These are phyloP conservation scores for Tor tambroides DNA, from an alignment of 2,113 vertebrate genomes.

Conservation along the genomic window DNA sequence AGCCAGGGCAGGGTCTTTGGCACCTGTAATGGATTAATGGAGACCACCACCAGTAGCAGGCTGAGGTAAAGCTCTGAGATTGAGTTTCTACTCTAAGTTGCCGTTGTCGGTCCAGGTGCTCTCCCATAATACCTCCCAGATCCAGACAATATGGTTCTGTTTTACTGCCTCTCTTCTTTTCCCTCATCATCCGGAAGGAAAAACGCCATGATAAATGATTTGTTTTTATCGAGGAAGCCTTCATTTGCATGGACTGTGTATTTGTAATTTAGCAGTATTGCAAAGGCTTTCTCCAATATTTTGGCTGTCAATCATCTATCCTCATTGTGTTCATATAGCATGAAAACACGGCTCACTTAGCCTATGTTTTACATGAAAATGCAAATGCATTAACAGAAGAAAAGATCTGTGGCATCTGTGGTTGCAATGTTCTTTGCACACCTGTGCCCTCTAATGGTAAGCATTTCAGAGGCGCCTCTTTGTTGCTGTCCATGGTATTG, in stretches of 20 bases:
- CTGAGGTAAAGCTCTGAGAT: slow-evolving; percentile 87
- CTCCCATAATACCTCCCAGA: slow-evolving; percentile 79
- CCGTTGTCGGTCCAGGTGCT: slow-evolving; percentile 90
- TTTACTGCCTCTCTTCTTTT: slow-evolving; percentile 60
- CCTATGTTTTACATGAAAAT: neutral
- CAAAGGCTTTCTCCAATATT: neutral
- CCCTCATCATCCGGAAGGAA: slow-evolving; percentile 28
- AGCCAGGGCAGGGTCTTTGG: slow-evolving; percentile 74
- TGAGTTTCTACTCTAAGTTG: slow-evolving; percentile 85
- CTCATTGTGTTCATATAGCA: neutral
- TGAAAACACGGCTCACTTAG: neutral
- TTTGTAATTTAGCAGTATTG: neutral
- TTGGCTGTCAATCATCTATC: neutral
- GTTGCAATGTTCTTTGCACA: slow-evolving; percentile 48
- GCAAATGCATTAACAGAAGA: neutral
- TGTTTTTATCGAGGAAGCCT: neutral
- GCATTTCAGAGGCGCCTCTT: slow-evolving; percentile 14
- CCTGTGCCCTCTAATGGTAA: slow-evolving; percentile 62
- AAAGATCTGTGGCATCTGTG: neutral
- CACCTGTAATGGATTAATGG: slow-evolving; percentile 96
- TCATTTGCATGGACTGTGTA: neutral
- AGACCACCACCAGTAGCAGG: slow-evolving; percentile 86
- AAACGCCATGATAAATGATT: neutral
- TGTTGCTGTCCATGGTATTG: slow-evolving; percentile 65
- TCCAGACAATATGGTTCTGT: slow-evolving; percentile 75